Percentiles rank a stretch among this genome's conserved stretches.
Conservation (phyloP, 2,888 invertebrate species). For the Temnothorax unifasciatus region DNA sequence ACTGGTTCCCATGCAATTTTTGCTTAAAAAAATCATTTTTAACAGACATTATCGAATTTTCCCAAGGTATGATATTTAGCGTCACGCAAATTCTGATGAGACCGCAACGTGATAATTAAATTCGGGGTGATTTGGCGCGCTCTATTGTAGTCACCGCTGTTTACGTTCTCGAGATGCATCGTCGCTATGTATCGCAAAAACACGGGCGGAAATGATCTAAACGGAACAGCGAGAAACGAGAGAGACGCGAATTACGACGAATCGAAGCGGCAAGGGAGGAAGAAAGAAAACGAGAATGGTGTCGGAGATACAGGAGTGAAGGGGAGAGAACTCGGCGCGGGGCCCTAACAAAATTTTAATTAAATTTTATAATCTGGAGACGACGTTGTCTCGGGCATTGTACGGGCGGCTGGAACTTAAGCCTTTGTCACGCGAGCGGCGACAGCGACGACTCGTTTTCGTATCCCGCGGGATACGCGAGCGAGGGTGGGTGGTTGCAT, state of each 20-base stretch:
- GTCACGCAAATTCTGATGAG: conserved; percentile 12
- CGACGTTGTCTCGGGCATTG: conserved; percentile 69
- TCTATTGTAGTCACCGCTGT: conserved; percentile 18
- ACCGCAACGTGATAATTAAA: conserved; percentile 45
- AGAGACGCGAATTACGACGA: conserved; percentile 36
- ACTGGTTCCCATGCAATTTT: not conserved
- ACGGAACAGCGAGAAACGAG: conserved; percentile 42
- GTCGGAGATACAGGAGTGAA: not conserved
- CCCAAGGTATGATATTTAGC: not conserved
- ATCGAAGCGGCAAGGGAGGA: not conserved
- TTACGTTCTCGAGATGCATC: conserved; percentile 31
- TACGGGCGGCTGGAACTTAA: conserved; percentile 65
- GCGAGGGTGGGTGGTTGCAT: conserved; percentile 33
- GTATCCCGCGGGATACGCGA: conserved; percentile 62
- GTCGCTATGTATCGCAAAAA: not conserved
- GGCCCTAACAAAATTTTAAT: conserved; percentile 78
- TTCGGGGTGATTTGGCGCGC: conserved; percentile 1
- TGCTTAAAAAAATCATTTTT: not conserved
- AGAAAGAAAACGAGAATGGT: conserved; percentile 6
- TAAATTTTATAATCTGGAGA: conserved; percentile 78
- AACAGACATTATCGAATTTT: not conserved
- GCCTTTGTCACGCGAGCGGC: conserved; percentile 66
- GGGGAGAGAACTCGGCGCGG: conserved; percentile 4
- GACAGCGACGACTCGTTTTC: conserved; percentile 51
- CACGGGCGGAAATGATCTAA: conserved; percentile 32